Evolutionary conservation across 1,140 invertebrate genomes (phyloP).

Genomic region (Drosophila watanabei): DNA sequence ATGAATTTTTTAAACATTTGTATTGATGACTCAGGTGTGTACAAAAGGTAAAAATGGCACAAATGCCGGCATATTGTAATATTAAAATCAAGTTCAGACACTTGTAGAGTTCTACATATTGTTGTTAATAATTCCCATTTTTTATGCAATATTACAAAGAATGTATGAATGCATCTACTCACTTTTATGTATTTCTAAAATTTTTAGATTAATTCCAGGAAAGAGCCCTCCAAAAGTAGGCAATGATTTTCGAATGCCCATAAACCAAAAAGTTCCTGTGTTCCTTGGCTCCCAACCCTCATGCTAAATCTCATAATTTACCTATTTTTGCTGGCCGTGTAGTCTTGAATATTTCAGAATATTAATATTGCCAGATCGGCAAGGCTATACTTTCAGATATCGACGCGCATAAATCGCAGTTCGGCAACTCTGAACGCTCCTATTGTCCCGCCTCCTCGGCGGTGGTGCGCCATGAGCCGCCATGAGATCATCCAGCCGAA

Average conservation of each 20-base stretch:
- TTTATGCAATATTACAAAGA: no score
- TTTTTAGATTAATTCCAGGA: no score
- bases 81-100: no score
- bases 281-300: not conserved
- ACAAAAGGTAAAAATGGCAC: no score
- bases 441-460: constrained; percentile 29
- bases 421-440: constrained; percentile 38
- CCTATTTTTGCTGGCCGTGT: constrained; percentile 1
- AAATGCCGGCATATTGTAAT: no score
- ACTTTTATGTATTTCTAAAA: no score
- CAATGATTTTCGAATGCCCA: not conserved
- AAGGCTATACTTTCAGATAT: constrained; percentile 32
- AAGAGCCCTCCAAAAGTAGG: not conserved
- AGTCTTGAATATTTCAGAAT: constrained; percentile 15
- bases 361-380: constrained; percentile 30
- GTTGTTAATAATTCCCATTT: no score
- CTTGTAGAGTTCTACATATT: no score
- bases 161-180: no score
- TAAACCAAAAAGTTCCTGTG: no score
- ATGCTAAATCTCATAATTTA: not conserved
- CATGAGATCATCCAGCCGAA: constrained; percentile 57
- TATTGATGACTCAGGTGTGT: no score
- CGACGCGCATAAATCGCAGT: constrained; percentile 31
- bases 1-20: no score
- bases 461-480: constrained; percentile 1